Conservation (phyloP, 2,113 vertebrate genomes). For the Pontoporia blainvillei region DNA sequence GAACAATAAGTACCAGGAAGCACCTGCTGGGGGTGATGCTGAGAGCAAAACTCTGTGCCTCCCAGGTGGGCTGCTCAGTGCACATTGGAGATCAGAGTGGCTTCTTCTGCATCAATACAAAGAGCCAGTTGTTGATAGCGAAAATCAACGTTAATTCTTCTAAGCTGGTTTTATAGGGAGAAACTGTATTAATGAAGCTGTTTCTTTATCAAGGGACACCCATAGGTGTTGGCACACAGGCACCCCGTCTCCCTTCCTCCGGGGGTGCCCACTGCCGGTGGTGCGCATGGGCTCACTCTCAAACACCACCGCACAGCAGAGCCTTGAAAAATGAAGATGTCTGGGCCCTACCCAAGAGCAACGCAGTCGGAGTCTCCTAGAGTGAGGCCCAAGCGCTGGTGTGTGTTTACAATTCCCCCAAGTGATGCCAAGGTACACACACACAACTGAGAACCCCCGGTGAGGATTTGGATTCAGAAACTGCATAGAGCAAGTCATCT, state of each 20-base stretch:
- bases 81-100: not conserved
- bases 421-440: fast-evolving
- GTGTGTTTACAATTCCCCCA: not conserved
- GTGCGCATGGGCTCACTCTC: fast-evolving
- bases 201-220: not conserved
- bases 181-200: fast-evolving
- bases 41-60: not conserved
- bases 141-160: fast-evolving
- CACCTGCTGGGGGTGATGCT: not conserved
- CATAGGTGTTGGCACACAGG: fast-evolving
- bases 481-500: fast-evolving
- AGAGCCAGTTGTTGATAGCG: not conserved
- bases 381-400: fast-evolving
- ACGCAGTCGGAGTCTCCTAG: fast-evolving
- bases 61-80: fast-evolving
- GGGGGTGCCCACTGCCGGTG: fast-evolving
- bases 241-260: fast-evolving
- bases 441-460: not conserved
- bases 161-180: not conserved
- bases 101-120: not conserved
- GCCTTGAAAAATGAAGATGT: not conserved
- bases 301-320: fast-evolving
- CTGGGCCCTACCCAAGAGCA: too few species aligned
- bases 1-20: fast-evolving
- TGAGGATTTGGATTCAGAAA: not conserved